Conservation (phyloP, 2,888 invertebrate genomes). For the Drosophila melanocephala region DNA sequence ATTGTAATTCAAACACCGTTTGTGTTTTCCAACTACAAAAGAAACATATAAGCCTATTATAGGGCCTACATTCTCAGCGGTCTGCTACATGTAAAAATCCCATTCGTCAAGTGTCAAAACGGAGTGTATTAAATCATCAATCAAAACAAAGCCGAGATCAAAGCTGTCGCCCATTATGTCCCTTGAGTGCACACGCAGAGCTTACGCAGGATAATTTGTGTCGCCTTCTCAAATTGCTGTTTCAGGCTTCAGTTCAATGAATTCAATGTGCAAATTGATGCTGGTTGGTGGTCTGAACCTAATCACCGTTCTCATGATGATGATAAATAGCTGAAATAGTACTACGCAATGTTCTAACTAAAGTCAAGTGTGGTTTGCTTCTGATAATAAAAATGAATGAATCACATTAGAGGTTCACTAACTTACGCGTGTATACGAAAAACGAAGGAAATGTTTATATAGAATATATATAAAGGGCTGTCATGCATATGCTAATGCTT, state of each 20-base stretch:
- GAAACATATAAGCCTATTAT: neutral
- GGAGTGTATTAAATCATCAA: slow-evolving; percentile 55
- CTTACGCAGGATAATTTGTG: slow-evolving; percentile 38
- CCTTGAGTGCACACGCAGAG: slow-evolving; percentile 31
- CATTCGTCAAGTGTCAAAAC: slow-evolving; percentile 54
- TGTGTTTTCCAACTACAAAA: neutral
- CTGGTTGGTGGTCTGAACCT: slow-evolving; percentile 19
- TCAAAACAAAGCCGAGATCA: slow-evolving; percentile 62
- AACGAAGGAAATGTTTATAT: neutral
- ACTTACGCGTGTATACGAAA: too few relatives aligned
- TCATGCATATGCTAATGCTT: too few relatives aligned
- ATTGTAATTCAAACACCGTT: slow-evolving; percentile 5
- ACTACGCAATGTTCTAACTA: neutral
- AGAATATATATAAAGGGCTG: too few relatives aligned
- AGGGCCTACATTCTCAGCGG: neutral
- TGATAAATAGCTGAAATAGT: slow-evolving; percentile 34
- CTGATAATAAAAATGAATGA: neutral
- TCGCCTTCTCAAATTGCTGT: slow-evolving; percentile 44
- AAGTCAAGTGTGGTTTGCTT: neutral
- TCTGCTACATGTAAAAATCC: neutral
- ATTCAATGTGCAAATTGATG: slow-evolving; percentile 52
- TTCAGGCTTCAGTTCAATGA: slow-evolving; percentile 19
- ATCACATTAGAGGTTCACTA: neutral
- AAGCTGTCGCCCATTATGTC: slow-evolving; percentile 31
- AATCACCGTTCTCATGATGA: slow-evolving; percentile 2